Percentiles rank a stretch among this genome's conserved stretches.
Evolutionary conservation across 92 coral and sea anemone genomes (phyloP).

Genomic region (Porites evermanni): DNA sequence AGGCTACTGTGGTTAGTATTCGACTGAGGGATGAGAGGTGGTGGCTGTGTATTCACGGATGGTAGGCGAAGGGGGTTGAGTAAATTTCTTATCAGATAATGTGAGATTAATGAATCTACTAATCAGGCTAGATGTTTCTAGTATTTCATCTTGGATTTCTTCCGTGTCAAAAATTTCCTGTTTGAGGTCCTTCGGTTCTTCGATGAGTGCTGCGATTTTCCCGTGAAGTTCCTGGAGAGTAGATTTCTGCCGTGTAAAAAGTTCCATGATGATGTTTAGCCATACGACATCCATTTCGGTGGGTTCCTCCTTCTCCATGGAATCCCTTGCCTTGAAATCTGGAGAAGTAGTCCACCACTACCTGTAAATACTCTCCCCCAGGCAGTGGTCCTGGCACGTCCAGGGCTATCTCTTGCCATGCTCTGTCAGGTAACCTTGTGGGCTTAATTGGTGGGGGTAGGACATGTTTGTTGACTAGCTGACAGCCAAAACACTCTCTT

Average conservation of each 20-base stretch:
- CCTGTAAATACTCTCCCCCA: constrained; percentile 36
- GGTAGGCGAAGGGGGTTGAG: not conserved
- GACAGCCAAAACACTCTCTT: constrained; percentile 50
- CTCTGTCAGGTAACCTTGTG: constrained; percentile 49
- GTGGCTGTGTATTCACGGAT: constrained; percentile 2
- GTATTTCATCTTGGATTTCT: constrained; percentile 32
- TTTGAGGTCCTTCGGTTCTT: constrained; percentile 48
- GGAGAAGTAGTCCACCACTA: constrained; percentile 59
- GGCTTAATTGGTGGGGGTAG: constrained; percentile 46
- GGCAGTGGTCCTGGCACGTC: constrained; percentile 65
- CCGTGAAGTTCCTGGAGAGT: constrained; percentile 35
- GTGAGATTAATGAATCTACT: constrained; percentile 20
- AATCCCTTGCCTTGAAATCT: constrained; percentile 40
- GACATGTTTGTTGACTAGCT: constrained; percentile 32
- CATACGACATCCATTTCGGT: constrained; percentile 28
- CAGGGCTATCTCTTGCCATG: constrained; percentile 60
- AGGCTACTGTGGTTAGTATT: constrained; percentile 3
- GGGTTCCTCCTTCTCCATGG: constrained; percentile 40
- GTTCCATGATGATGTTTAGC: constrained; percentile 37
- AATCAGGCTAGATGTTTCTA: constrained; percentile 52
- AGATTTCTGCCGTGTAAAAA: constrained; percentile 36
- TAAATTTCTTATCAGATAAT: constrained; percentile 1
- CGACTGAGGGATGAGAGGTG: no score
- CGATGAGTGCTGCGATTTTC: constrained; percentile 39
- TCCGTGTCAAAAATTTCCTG: constrained; percentile 46